These are phyloP conservation scores for Trichoplusia ni DNA, from an alignment of 1,140 invertebrate genomes.

Conservation along the genomic window DNA sequence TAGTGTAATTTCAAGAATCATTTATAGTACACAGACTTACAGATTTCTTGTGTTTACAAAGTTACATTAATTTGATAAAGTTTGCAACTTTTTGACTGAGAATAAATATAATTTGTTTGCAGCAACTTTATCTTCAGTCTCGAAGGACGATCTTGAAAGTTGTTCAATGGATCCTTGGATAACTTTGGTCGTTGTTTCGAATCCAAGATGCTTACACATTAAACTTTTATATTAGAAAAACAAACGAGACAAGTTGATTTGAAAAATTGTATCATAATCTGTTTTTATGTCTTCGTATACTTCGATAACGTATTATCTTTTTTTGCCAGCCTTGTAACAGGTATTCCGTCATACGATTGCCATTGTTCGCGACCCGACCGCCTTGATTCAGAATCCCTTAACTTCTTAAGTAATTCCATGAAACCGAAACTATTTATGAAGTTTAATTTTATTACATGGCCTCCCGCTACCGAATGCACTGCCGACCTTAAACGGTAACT, in stretches of 20 bases:
- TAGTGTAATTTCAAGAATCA: no score
- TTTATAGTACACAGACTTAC: no score
- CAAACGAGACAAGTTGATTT: neutral
- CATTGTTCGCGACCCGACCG: constrained; percentile 5
- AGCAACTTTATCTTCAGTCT: no score
- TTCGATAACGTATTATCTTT: neutral
- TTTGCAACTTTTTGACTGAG: no score
- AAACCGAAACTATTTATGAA: neutral
- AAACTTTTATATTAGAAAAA: no score
- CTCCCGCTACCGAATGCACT: constrained; percentile 35
- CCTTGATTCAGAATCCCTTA: constrained; percentile 15
- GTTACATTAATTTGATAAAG: no score
- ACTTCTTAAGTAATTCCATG: constrained; percentile 17
- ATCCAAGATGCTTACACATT: neutral
- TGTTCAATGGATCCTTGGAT: no score
- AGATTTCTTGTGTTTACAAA: no score
- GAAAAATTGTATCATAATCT: neutral
- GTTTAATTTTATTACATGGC: constrained; percentile 20
- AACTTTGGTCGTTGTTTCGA: neutral
- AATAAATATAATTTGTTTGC: neutral
- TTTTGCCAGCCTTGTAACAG: neutral
- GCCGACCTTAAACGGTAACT: constrained; percentile 25
- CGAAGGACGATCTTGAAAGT: no score
- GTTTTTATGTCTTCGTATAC: neutral
- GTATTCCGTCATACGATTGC: neutral